Conservation (phyloP, 2,888 invertebrate species). For the Scaptomyza tumidula region DNA sequence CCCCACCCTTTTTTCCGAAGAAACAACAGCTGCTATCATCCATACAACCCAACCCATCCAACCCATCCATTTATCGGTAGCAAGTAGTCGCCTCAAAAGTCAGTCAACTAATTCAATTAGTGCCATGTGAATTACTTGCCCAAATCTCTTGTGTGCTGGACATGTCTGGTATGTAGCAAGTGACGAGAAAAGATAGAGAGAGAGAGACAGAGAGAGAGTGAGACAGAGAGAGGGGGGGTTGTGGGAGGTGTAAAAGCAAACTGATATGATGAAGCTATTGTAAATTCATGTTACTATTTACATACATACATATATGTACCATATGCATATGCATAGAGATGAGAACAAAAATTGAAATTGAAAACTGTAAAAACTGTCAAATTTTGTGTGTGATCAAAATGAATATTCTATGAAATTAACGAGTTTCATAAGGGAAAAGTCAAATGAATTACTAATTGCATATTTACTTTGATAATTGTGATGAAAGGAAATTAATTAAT, state of each 20-base stretch:
- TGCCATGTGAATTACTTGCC: slow-evolving; percentile 76
- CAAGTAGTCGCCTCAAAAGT: slow-evolving; percentile 60
- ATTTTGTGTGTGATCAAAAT: too few species aligned
- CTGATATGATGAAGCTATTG: slow-evolving; percentile 52
- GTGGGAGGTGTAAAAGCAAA: slow-evolving; percentile 21
- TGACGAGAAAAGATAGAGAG: not conserved
- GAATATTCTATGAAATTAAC: not conserved
- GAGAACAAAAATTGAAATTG: not conserved
- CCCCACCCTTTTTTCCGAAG: not conserved
- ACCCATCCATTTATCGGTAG: slow-evolving; percentile 3
- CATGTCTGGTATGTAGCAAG: slow-evolving; percentile 5
- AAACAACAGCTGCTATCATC: slow-evolving; percentile 1
- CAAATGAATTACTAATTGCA: too few species aligned
- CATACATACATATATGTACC: not conserved
- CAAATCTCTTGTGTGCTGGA: slow-evolving; percentile 52
- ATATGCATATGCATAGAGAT: slow-evolving; percentile 30
- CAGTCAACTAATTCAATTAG: slow-evolving; percentile 79
- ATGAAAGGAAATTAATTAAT: too few species aligned
- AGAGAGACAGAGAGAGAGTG: not conserved
- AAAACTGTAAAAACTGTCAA: not conserved
- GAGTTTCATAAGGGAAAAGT: not conserved
- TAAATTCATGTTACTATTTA: slow-evolving; percentile 28
- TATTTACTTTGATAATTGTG: too few species aligned
- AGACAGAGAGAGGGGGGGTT: too few species aligned
- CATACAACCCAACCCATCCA: not conserved